These are phyloP conservation scores for Hemichromis elongatus DNA, from an alignment of 2,113 vertebrate species.

Conservation along the genomic window DNA sequence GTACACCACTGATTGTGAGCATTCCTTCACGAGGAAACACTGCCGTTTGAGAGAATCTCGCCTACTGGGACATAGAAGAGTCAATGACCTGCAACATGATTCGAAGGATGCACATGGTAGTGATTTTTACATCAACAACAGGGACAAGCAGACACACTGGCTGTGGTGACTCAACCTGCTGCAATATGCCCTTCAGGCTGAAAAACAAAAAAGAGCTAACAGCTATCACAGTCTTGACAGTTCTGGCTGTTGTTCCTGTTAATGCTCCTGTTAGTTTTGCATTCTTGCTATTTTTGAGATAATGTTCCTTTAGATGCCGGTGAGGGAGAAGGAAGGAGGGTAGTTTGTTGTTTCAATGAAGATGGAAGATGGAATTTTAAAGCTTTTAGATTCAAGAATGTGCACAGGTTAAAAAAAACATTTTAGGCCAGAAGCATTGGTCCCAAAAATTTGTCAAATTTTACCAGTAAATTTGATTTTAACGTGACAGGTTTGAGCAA, in stretches of 20 bases:
- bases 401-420: not conserved
- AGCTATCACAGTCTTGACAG: not conserved
- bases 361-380: not conserved
- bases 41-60: not conserved
- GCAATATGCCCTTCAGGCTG: not conserved
- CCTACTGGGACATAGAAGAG: not conserved
- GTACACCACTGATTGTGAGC: not conserved
- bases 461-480: not conserved
- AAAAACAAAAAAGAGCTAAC: not conserved
- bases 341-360: not conserved
- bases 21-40: not conserved
- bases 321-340: not conserved
- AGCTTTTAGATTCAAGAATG: not conserved
- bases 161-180: not conserved
- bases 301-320: not conserved
- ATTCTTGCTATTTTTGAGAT: not conserved
- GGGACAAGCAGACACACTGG: not conserved
- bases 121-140: not conserved
- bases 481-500: not conserved
- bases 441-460: not conserved
- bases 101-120: not conserved
- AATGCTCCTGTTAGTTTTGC: not conserved
- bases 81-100: conserved; percentile 9
- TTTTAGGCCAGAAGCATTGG: not conserved
- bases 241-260: not conserved